These are phyloP conservation scores for Ailuropoda melanoleuca DNA, from an alignment of 2,113 vertebrate species.

Conservation along the genomic window DNA sequence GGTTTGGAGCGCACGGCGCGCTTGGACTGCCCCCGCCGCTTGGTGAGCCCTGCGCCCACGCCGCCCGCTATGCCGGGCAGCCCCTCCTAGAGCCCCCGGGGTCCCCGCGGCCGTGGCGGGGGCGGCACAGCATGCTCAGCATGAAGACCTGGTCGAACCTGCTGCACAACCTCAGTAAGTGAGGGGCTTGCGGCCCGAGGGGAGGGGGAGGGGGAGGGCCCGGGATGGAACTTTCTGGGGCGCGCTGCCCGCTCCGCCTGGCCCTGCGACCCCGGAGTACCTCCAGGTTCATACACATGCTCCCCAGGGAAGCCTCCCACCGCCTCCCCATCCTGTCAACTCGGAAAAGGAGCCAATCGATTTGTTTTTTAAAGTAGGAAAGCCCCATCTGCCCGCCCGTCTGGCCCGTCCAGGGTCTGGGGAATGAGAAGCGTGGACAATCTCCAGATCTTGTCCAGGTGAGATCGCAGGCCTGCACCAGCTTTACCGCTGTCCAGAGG, in stretches of 20 bases:
- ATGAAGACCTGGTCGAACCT: conserved; percentile 83
- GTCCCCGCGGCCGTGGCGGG: neutral
- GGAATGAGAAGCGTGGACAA: neutral
- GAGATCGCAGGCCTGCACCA: neutral
- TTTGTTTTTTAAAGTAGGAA: conserved; percentile 31
- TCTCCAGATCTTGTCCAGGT: neutral
- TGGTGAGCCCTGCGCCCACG: neutral
- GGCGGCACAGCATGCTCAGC: conserved; percentile 58
- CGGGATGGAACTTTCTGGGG: neutral
- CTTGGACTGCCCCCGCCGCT: neutral
- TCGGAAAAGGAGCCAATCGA: neutral
- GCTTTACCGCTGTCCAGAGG: neutral
- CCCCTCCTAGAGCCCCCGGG: neutral
- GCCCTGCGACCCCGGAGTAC: neutral
- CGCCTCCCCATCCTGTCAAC: neutral
- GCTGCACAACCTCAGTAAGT: conserved; percentile 85
- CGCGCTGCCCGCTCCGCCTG: neutral
- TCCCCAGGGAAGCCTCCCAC: neutral
- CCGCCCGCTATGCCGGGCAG: neutral
- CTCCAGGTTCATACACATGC: neutral
- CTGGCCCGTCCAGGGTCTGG: neutral
- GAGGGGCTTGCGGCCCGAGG: neutral
- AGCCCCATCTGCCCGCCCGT: neutral
- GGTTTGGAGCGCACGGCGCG: neutral
- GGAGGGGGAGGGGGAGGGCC: neutral